A percentile compares a stretch with the other conserved stretches of the same genome.
Evolutionary conservation across 2,113 vertebrate species (phyloP).

Genomic region (Protomyctophum bolini): DNA sequence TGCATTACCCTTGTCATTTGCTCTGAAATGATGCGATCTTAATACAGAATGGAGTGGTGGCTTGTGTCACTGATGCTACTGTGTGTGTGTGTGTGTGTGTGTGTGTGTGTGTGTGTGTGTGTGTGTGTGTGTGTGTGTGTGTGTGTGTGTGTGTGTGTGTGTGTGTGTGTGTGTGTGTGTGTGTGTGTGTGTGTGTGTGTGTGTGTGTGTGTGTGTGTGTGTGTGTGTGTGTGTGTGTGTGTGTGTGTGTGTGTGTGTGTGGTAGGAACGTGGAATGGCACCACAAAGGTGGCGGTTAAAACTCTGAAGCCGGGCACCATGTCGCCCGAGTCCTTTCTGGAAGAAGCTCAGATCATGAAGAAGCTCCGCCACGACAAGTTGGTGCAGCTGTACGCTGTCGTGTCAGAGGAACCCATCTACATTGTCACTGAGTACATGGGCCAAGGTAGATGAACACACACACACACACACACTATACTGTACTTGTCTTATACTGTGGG

Average conservation of each 20-base stretch:
- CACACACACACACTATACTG: background rate
- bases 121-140: too few species aligned
- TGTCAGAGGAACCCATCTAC: slow-evolving; percentile 97
- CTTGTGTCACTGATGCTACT: slow-evolving; percentile 19
- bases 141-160: too few species aligned
- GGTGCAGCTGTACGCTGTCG: slow-evolving; percentile 97
- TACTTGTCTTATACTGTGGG: too few species aligned
- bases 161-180: too few species aligned
- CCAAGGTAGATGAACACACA: slow-evolving; percentile 82
- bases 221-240: too few species aligned
- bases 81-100: background rate
- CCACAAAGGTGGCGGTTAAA: slow-evolving; percentile 99
- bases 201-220: too few species aligned
- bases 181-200: too few species aligned
- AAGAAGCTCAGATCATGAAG: slow-evolving; percentile 99
- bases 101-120: too few species aligned
- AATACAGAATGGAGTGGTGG: slow-evolving; percentile 5
- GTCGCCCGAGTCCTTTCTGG: slow-evolving; percentile 97
- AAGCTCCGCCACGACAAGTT: slow-evolving; percentile 96
- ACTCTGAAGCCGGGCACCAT: slow-evolving; percentile 97
- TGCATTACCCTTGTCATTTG: background rate
- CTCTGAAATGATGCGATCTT: slow-evolving; percentile 4
- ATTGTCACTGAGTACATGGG: slow-evolving; percentile 98
- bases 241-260: background rate
- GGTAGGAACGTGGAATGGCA: slow-evolving; percentile 95